A percentile compares a stretch with the other conserved stretches of the same genome.
Conservation (phyloP, 37 sponge, comb jelly and placozoan species). For the Ephydatia muelleri region DNA sequence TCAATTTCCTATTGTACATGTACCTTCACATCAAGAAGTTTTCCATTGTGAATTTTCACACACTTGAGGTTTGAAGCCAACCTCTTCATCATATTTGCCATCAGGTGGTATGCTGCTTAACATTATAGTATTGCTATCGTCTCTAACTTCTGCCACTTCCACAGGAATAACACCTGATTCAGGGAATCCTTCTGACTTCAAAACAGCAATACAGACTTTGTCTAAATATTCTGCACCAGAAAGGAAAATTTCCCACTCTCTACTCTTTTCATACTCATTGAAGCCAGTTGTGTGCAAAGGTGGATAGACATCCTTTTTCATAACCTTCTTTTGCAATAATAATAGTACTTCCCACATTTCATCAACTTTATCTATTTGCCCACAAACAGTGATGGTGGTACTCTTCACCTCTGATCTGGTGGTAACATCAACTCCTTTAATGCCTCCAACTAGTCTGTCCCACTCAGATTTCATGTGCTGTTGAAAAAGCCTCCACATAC, state of each 20-base stretch:
- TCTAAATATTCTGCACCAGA: slow-evolving; percentile 8
- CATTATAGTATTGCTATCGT: neutral
- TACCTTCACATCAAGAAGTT: slow-evolving; percentile 34
- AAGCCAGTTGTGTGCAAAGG: neutral
- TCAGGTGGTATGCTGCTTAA: neutral
- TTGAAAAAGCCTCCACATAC: slow-evolving; percentile 34
- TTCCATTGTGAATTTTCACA: slow-evolving; percentile 11
- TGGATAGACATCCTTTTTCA: neutral
- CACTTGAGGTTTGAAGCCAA: neutral
- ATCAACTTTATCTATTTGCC: neutral
- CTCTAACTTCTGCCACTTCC: neutral
- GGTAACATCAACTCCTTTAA: neutral
- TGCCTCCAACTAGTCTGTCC: neutral
- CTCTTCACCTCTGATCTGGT: neutral
- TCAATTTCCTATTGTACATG: neutral
- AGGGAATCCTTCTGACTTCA: neutral
- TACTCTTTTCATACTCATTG: slow-evolving; percentile 21
- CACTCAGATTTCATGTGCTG: slow-evolving; percentile 18
- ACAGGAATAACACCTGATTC: neutral
- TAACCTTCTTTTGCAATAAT: neutral
- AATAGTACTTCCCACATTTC: neutral
- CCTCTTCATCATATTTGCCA: neutral
- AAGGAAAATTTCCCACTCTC: neutral
- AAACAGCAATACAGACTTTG: slow-evolving; percentile 24
- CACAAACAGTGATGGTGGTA: neutral